Percentiles rank a stretch among this genome's conserved stretches.
These are phyloP conservation scores for Rhagologus leucostigma DNA, from an alignment of 2,113 vertebrate species.

Conservation along the genomic window DNA sequence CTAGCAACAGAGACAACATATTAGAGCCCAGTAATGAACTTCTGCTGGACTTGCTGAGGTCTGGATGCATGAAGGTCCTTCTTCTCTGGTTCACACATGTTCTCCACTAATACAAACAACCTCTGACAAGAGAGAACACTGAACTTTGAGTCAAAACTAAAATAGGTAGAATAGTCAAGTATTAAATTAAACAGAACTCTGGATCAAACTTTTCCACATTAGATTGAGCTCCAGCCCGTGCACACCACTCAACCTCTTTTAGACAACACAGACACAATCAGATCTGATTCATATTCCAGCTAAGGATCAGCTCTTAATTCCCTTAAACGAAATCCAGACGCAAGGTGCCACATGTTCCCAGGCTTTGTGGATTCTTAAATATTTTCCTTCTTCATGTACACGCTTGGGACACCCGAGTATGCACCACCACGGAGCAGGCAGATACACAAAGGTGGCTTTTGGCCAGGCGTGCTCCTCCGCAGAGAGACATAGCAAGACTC, in stretches of 20 bases:
- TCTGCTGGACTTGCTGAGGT: background rate
- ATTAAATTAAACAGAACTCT: slow-evolving; percentile 58
- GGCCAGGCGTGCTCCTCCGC: background rate
- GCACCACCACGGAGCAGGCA: background rate
- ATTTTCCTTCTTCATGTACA: background rate
- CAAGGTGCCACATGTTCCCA: slow-evolving; percentile 14
- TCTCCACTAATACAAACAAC: slow-evolving; percentile 32
- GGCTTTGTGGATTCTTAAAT: background rate
- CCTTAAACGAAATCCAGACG: slow-evolving; percentile 43
- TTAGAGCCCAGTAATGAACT: background rate
- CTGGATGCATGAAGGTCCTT: background rate
- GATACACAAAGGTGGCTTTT: background rate
- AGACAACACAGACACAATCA: slow-evolving; percentile 47
- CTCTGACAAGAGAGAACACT: background rate
- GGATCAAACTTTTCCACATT: slow-evolving; percentile 60
- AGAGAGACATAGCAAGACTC: background rate
- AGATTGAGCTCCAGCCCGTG: background rate
- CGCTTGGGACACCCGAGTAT: fast-evolving
- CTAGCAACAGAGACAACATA: background rate
- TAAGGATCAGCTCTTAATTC: slow-evolving; percentile 62
- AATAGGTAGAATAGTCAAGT: slow-evolving; percentile 43
- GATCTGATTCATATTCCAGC: slow-evolving; percentile 52
- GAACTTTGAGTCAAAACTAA: slow-evolving; percentile 21
- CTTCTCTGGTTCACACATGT: background rate
- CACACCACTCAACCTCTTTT: slow-evolving; percentile 8